Percentiles rank a stretch among this genome's conserved stretches.
Evolutionary conservation across 2,888 invertebrate species (phyloP).

Genomic region (Amiota minor): DNA sequence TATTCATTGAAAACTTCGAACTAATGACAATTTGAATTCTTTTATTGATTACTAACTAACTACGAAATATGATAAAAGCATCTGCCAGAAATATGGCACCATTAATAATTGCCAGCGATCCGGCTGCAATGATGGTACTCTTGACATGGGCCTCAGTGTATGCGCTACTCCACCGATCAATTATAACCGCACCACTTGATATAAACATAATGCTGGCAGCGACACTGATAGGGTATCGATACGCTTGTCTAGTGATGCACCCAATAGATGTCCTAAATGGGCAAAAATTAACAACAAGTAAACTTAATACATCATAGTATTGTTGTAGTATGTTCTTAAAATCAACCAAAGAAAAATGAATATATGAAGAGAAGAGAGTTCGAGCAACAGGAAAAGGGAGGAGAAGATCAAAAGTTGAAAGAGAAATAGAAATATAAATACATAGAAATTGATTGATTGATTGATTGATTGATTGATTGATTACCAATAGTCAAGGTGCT

Average conservation of each 20-base stretch:
- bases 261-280: conserved; percentile 59
- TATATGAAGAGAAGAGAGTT: not conserved
- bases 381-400: not conserved
- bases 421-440: not conserved
- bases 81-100: conserved; percentile 62
- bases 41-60: conserved; percentile 35
- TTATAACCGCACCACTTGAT: conserved; percentile 59
- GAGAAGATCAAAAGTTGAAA: not conserved
- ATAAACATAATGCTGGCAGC: conserved; percentile 60
- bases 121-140: conserved; percentile 55
- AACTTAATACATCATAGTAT: conserved; percentile 4
- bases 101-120: conserved; percentile 57
- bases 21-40: not conserved
- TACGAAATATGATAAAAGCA: conserved; percentile 57
- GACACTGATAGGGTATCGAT: conserved; percentile 59
- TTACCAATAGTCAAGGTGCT: conserved; percentile 63
- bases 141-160: conserved; percentile 49
- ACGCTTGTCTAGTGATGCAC: conserved; percentile 60
- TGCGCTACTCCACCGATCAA: conserved; percentile 58
- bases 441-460: not conserved
- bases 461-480: not conserved
- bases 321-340: not conserved
- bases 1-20: conserved; percentile 9
- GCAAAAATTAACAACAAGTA: not conserved
- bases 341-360: conserved; percentile 26